These are phyloP conservation scores for Plebejus anna DNA, from an alignment of 2,888 invertebrate genomes.

Conservation along the genomic window DNA sequence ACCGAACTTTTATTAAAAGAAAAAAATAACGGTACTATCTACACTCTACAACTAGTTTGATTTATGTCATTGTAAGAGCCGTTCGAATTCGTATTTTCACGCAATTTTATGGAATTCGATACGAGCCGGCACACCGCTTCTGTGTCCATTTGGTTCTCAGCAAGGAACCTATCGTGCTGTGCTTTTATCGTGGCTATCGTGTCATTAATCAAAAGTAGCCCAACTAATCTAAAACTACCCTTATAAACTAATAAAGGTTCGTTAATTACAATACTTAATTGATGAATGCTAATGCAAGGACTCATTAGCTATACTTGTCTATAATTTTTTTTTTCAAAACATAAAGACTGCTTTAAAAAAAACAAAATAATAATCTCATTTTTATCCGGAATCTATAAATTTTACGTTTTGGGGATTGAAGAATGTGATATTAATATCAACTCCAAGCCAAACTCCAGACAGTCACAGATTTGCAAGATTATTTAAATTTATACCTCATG, in stretches of 20 bases:
- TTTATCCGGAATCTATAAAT: background rate
- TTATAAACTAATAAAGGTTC: slow-evolving; percentile 17
- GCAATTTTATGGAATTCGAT: slow-evolving; percentile 29
- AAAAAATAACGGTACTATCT: background rate
- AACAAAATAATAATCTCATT: background rate
- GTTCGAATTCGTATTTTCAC: slow-evolving; percentile 13
- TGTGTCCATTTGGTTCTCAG: slow-evolving; percentile 55
- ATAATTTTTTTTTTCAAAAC: background rate
- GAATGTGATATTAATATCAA: background rate
- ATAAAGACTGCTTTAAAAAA: background rate
- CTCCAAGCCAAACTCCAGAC: no score
- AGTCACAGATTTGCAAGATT: no score
- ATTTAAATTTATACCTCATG: no score
- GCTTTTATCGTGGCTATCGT: slow-evolving; percentile 56
- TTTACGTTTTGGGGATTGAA: background rate
- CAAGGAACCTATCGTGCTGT: slow-evolving; percentile 61
- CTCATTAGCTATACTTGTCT: background rate
- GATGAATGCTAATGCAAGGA: background rate
- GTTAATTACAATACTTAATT: slow-evolving; percentile 23
- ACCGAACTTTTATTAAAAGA: background rate
- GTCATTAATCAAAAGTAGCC: slow-evolving; percentile 71
- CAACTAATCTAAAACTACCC: slow-evolving; percentile 40
- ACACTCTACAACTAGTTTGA: background rate
- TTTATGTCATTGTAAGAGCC: background rate
- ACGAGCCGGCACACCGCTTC: slow-evolving; percentile 32